Percentiles rank a stretch among this genome's conserved stretches.
phyloP scores from a whole-genome alignment of 2,113 vertebrate genomes.

The Rhadina sibilatrix region DNA sequence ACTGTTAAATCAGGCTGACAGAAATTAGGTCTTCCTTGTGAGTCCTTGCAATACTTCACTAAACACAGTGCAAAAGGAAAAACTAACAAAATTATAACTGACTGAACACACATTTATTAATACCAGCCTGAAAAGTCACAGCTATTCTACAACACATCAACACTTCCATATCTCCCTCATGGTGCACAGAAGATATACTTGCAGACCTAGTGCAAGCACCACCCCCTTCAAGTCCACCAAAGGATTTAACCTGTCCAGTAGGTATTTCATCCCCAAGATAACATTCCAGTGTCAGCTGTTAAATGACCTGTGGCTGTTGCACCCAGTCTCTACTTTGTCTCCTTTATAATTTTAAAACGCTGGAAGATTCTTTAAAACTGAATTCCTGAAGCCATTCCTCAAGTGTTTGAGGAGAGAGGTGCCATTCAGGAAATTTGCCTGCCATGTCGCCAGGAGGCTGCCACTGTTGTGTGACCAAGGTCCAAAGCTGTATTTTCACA shows the following conservation, averaged over 20 bases:
- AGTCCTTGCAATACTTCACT: background rate
- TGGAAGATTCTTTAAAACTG: background rate
- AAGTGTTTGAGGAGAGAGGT: background rate
- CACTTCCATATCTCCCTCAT: background rate
- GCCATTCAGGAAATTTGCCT: background rate
- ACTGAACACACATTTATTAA: background rate
- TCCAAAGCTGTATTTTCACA: background rate
- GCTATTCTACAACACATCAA: background rate
- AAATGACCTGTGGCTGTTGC: background rate
- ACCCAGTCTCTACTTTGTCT: background rate
- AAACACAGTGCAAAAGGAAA: background rate
- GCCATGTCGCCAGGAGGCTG: background rate
- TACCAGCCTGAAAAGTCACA: background rate
- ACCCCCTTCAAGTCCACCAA: background rate
- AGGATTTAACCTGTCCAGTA: background rate
- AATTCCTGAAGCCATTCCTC: background rate
- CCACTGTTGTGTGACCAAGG: background rate
- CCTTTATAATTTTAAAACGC: background rate
- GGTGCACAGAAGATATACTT: accelerated
- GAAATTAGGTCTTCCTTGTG: background rate
- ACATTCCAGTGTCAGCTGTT: background rate
- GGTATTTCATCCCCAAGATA: background rate
- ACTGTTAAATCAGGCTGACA: background rate
- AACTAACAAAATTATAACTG: background rate
- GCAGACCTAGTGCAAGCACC: background rate